Evolutionary conservation across 2,113 vertebrate genomes (phyloP), one percentile per base, ranked within the genome.

Genomic region (Seriola aureovittata): DNA sequence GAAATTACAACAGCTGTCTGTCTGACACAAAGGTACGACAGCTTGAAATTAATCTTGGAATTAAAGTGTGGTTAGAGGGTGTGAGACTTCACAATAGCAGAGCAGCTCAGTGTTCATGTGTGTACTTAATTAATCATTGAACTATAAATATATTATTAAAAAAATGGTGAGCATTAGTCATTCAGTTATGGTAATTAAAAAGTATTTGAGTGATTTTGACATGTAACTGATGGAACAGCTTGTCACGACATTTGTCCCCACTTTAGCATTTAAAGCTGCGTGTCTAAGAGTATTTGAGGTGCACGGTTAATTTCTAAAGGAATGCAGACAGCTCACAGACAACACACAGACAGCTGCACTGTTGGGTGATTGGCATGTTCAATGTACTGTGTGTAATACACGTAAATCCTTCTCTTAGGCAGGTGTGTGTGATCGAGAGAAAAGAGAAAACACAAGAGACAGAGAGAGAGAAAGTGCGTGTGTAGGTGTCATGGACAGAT

Each of bases 401-500:
- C 86, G 90, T 88, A 90, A 93, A 91, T 91, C 90, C 90, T 86
- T 86, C 85, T 92, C 88, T 91, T 80, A 89, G 84, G 90, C 92
- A 93, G 90, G 92, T 93, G 93, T 88, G 89, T 84, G 71, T 78
- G 74, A 75, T 40, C 69, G 16, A 63, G 68, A 81, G 71, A 71
- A 63, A 29, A 71, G 75, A 75, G 54, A 86, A 81, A 89, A 78
- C 48, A 85, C 64, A 75, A 75, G 87, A 88, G 71, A 81, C 1
- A 3, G 17, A 46, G 72, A 81, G 67, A 75, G 72, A 81, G 69
- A 71, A 54, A 84, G 54, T 69, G 75, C 58, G 73, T 54, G 88
- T 95, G 94, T 91, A 94, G 95, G 95, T 95, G 96, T 96, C 96
- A 96, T 89, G 86, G 92, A 94, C 75, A 92, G 95, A 94, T 96